Evolutionary conservation across 2,888 invertebrate species (phyloP).

Genomic region (Rhopalosiphum nymphaeae): DNA sequence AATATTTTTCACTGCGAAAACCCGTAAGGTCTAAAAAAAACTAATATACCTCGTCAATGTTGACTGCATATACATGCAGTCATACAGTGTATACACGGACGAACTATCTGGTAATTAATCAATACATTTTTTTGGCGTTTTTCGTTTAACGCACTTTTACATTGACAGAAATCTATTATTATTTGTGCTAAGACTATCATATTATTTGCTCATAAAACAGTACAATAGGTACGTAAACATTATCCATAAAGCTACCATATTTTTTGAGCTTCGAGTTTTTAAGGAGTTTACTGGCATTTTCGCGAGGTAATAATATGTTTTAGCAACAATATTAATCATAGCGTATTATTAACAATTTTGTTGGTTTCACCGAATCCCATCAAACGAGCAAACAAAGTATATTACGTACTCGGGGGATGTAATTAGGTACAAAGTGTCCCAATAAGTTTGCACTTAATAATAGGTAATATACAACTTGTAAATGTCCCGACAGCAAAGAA

Average conservation of each 20-base stretch:
- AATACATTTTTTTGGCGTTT: background rate
- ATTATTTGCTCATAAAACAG: background rate
- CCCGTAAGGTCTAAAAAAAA: background rate
- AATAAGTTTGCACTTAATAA: background rate
- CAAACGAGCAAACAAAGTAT: background rate
- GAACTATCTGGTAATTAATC: background rate
- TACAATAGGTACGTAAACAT: background rate
- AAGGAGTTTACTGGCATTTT: background rate
- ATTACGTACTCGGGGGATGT: background rate
- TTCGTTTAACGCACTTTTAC: background rate
- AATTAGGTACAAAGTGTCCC: background rate
- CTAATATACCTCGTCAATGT: background rate
- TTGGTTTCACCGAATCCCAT: background rate
- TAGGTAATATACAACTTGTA: background rate
- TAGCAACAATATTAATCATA: background rate
- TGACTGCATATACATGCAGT: no score
- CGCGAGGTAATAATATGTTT: background rate
- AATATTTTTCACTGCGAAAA: background rate
- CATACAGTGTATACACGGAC: background rate
- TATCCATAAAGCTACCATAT: background rate
- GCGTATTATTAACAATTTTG: background rate
- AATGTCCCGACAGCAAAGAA: background rate
- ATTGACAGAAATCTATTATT: background rate
- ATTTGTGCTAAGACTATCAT: background rate
- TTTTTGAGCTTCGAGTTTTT: background rate